phyloP scores from a whole-genome alignment of 2,113 vertebrate species.

The Microtus ochrogaster region DNA sequence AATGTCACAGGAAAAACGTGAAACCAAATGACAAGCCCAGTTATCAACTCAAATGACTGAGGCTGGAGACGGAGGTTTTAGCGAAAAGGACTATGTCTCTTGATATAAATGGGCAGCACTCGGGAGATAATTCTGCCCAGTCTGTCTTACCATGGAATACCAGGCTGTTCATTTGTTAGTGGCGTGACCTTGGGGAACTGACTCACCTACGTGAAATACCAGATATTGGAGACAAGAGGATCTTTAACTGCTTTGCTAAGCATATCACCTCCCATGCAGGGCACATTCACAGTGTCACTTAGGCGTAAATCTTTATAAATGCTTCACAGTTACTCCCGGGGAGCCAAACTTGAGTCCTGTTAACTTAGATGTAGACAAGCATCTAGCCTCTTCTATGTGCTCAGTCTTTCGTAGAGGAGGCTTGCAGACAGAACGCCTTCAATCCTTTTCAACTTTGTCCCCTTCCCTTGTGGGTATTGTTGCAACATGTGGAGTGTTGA shows the following conservation, averaged over 20 bases:
- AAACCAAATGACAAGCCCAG: conserved; percentile 48
- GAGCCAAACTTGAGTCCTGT: conserved; percentile 25
- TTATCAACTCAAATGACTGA: conserved; percentile 54
- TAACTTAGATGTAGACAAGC: neutral
- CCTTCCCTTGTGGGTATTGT: neutral
- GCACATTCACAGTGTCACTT: neutral
- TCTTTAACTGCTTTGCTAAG: neutral
- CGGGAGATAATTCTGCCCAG: neutral
- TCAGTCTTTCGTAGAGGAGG: neutral
- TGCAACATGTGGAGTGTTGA: conserved; percentile 24
- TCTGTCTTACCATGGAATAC: neutral
- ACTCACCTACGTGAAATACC: neutral
- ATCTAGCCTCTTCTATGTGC: neutral
- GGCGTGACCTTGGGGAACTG: neutral
- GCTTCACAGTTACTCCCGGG: neutral
- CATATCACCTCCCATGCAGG: neutral
- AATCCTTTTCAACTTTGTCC: neutral
- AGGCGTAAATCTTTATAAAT: neutral
- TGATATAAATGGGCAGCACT: neutral
- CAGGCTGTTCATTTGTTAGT: neutral
- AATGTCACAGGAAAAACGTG: conserved; percentile 63
- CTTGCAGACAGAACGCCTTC: neutral
- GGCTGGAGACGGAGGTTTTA: conserved; percentile 5
- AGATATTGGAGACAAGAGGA: neutral
- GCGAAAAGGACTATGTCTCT: neutral